Percentiles rank a stretch among this genome's conserved stretches.
Conservation (phyloP, 2,888 invertebrate species). For the Ophioninae sp. region DNA sequence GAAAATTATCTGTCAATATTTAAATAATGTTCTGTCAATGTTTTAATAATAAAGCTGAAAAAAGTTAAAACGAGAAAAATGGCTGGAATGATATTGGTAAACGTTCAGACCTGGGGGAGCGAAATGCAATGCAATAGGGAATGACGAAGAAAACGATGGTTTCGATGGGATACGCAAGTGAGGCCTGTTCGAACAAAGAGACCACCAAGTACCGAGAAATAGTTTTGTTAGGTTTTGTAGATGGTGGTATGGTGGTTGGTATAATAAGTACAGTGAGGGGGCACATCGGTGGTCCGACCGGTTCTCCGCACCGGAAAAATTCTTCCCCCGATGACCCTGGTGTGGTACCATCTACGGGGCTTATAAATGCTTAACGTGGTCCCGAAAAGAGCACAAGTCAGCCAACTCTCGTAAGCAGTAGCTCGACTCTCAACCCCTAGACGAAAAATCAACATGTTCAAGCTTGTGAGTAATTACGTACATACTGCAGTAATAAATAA, state of each 20-base stretch:
- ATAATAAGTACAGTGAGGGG: constrained; percentile 40
- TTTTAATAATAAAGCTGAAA: neutral
- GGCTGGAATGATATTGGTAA: neutral
- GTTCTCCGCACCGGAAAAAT: constrained; percentile 62
- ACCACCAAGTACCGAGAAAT: constrained; percentile 26
- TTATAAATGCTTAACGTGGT: constrained; percentile 68
- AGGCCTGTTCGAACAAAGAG: constrained; percentile 41
- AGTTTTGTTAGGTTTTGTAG: constrained; percentile 31
- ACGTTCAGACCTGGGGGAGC: neutral
- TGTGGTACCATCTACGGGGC: constrained; percentile 62
- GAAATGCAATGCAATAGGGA: neutral
- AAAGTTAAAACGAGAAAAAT: neutral
- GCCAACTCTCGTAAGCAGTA: constrained; percentile 61
- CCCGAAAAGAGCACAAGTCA: constrained; percentile 63
- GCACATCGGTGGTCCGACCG: constrained; percentile 57
- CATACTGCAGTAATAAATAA: neutral
- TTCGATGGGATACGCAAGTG: neutral
- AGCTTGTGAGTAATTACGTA: constrained; percentile 80
- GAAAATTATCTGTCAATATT: too few relatives aligned
- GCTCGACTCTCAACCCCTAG: constrained; percentile 57
- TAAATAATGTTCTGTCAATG: neutral
- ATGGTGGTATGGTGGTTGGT: constrained; percentile 26
- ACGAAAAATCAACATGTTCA: constrained; percentile 79
- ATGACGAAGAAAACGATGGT: neutral
- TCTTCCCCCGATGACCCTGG: constrained; percentile 65